Evolutionary conservation across 2,797 vertebrate species (phyloP).

Genomic region (Tapera naevia): DNA sequence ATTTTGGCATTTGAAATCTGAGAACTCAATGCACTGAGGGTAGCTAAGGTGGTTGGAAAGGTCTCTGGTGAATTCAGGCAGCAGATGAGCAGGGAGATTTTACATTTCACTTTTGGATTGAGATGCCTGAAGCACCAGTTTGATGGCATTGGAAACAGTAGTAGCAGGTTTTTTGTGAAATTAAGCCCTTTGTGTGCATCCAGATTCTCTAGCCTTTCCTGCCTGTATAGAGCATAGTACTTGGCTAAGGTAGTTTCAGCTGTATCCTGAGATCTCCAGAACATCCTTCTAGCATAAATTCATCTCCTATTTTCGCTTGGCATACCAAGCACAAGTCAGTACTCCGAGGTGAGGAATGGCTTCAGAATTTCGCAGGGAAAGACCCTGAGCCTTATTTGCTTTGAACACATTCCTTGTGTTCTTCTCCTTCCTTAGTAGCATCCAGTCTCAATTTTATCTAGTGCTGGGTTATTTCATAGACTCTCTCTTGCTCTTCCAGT

Average conservation of each 20-base stretch:
- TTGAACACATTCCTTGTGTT: neutral
- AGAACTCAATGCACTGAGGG: neutral
- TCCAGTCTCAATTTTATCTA: neutral
- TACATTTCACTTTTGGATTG: neutral
- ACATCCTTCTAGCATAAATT: neutral
- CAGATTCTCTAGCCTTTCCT: neutral
- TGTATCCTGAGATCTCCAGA: neutral
- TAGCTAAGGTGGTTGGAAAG: neutral
- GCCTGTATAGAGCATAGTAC: neutral
- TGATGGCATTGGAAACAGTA: neutral
- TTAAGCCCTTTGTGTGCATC: neutral
- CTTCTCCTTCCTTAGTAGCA: neutral
- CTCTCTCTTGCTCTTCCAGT: neutral
- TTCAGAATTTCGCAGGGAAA: neutral
- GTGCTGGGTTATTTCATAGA: neutral
- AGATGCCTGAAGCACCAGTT: neutral
- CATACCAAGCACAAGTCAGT: neutral
- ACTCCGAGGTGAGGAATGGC: neutral
- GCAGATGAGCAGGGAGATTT: neutral
- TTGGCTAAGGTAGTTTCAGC: neutral
- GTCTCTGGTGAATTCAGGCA: neutral
- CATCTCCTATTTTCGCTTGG: neutral
- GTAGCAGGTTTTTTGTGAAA: neutral
- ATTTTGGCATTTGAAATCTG: neutral
- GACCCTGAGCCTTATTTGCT: neutral